Percentiles rank a stretch among this genome's conserved stretches.
These are phyloP conservation scores for Gymnoscelis rufifasciata DNA, from an alignment of 2,888 invertebrate genomes.

Conservation along the genomic window DNA sequence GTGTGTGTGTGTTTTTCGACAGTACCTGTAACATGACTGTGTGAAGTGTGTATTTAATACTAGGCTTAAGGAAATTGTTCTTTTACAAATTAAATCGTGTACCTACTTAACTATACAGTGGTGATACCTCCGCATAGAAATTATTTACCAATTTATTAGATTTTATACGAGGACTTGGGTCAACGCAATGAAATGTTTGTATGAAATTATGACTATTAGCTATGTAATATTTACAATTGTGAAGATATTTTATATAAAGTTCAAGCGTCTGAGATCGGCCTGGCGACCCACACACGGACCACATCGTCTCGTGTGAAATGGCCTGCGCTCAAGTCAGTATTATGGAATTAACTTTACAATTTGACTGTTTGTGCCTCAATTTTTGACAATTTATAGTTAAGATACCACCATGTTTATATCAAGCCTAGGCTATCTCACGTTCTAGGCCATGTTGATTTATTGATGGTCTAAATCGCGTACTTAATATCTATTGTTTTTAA, in stretches of 20 bases:
- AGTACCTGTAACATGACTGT: constrained; percentile 27
- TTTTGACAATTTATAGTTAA: constrained; percentile 17
- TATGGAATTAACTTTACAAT: constrained; percentile 19
- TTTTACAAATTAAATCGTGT: constrained; percentile 21
- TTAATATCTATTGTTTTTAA: constrained; percentile 7
- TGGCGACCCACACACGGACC: background rate
- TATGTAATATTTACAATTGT: constrained; percentile 16
- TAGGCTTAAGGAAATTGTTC: constrained; percentile 29
- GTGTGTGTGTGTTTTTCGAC: constrained; percentile 18
- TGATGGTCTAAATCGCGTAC: background rate
- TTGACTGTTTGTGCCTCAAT: constrained; percentile 30
- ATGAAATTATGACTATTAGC: constrained; percentile 28
- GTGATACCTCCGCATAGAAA: constrained; percentile 28
- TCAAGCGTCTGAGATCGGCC: background rate
- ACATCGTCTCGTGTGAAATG: background rate
- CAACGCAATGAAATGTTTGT: constrained; percentile 27
- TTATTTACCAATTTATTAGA: constrained; percentile 29
- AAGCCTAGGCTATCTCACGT: background rate
- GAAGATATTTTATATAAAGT: background rate
- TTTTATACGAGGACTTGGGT: constrained; percentile 18
- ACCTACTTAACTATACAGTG: constrained; percentile 26
- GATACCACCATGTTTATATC: constrained; percentile 6
- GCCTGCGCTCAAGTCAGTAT: background rate
- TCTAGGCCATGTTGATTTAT: background rate
- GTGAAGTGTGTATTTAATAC: constrained; percentile 26